These are phyloP conservation scores for Oenanthe oenanthe DNA, from an alignment of 2,113 vertebrate genomes.

Conservation along the genomic window DNA sequence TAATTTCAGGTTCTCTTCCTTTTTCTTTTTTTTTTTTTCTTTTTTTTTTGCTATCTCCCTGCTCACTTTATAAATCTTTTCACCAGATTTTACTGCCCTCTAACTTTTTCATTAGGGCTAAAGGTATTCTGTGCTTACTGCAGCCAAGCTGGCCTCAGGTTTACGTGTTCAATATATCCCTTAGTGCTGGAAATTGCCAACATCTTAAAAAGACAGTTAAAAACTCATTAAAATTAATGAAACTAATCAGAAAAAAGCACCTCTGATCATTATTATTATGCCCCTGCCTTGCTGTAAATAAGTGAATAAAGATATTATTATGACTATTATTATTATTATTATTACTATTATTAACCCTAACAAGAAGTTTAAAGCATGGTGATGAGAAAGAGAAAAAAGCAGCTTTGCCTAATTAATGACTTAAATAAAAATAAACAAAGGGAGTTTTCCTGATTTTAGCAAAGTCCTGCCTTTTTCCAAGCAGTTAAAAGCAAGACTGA, in stretches of 20 bases:
- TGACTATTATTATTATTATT: neutral
- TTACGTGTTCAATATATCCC: neutral
- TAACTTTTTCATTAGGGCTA: neutral
- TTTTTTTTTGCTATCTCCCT: neutral
- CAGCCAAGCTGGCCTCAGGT: neutral
- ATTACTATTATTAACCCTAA: slow-evolving; percentile 48
- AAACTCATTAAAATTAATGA: slow-evolving; percentile 44
- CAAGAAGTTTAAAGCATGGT: slow-evolving; percentile 26
- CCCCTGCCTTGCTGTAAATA: slow-evolving; percentile 4
- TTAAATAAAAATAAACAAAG: slow-evolving; percentile 62
- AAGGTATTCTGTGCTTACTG: neutral
- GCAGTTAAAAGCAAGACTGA: slow-evolving; percentile 60
- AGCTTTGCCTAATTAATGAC: slow-evolving; percentile 61
- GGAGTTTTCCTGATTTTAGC: slow-evolving; percentile 37
- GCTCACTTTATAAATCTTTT: neutral
- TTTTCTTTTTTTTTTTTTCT: neutral
- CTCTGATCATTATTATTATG: slow-evolving; percentile 15
- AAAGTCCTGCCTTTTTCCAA: slow-evolving; percentile 46
- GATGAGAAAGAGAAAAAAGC: slow-evolving; percentile 46
- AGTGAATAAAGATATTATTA: slow-evolving; percentile 8
- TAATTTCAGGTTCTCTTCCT: neutral
- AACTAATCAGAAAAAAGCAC: neutral
- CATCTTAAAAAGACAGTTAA: neutral
- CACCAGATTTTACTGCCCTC: neutral
- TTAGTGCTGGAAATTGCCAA: neutral